Evolutionary conservation across 2,113 vertebrate genomes (phyloP).

Genomic region (Nannobrachium achirus): DNA sequence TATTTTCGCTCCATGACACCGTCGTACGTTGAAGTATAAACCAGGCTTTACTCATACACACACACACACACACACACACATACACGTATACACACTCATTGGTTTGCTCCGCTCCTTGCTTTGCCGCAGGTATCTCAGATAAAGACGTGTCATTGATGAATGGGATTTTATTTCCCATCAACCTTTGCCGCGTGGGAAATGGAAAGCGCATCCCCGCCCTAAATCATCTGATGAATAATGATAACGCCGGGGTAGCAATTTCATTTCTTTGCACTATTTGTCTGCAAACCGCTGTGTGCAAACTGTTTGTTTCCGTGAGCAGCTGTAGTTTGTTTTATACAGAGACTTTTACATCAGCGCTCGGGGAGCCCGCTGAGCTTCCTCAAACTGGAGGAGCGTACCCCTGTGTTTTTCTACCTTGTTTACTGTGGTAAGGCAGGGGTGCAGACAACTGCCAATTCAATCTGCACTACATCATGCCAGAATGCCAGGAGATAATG

Average conservation of each 20-base stretch:
- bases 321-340: not conserved
- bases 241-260: conserved; percentile 55
- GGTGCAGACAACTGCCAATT: conserved; percentile 9
- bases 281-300: conserved; percentile 48
- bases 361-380: conserved; percentile 7
- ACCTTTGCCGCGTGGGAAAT: conserved; percentile 69
- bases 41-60: conserved; percentile 7
- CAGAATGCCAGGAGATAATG: no score
- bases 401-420: conserved; percentile 2
- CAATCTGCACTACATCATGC: not conserved
- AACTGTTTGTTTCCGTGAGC: conserved; percentile 48
- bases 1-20: not conserved
- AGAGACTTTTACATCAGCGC: not conserved
- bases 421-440: conserved; percentile 20
- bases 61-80: conserved; percentile 24
- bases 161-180: conserved; percentile 81
- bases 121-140: conserved; percentile 73
- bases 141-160: conserved; percentile 80
- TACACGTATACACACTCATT: conserved; percentile 12
- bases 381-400: conserved; percentile 3
- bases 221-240: conserved; percentile 77
- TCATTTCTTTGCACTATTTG: conserved; percentile 53
- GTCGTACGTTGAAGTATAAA: no score
- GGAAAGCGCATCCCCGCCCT: conserved; percentile 65
- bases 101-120: conserved; percentile 11